phyloP scores from a whole-genome alignment of 1,140 invertebrate species.

The Brachystomella parvula region DNA sequence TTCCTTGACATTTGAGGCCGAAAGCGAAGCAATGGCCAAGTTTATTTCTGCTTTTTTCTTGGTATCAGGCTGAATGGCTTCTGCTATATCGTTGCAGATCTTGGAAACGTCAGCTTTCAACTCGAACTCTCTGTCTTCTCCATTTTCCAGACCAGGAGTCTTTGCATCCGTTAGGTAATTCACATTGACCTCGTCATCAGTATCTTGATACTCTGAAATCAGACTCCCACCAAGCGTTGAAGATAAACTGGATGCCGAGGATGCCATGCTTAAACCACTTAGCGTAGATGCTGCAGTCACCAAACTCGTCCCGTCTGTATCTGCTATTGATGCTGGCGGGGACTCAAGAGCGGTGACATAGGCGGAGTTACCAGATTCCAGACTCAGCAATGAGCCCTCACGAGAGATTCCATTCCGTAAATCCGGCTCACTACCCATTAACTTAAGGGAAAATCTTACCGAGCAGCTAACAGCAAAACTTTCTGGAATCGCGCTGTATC shows the following conservation, averaged over 20 bases:
- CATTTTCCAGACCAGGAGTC: not conserved
- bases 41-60: slow-evolving; percentile 28
- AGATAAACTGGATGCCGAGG: not conserved
- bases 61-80: slow-evolving; percentile 16
- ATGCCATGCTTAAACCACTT: not conserved
- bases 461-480: too few species aligned
- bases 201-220: not conserved
- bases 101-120: slow-evolving; percentile 28
- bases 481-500: too few species aligned
- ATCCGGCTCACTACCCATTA: too few species aligned
- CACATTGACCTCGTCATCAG: not conserved
- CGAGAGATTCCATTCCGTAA: too few species aligned
- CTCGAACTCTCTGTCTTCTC: slow-evolving; percentile 5
- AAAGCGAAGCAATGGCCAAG: not conserved
- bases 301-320: not conserved
- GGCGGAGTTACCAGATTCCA: slow-evolving; percentile 26
- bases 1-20: not conserved
- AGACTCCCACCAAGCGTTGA: not conserved
- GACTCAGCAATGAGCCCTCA: slow-evolving; percentile 27
- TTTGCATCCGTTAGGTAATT: not conserved
- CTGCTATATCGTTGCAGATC: slow-evolving; percentile 33
- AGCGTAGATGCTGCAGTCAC: not conserved
- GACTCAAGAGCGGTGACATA: slow-evolving; percentile 28
- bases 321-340: not conserved
- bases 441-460: too few species aligned